A percentile compares a stretch with the other conserved stretches of the same genome.
phyloP scores from a whole-genome alignment of 2,113 vertebrate species.

The Scolopax mira region DNA sequence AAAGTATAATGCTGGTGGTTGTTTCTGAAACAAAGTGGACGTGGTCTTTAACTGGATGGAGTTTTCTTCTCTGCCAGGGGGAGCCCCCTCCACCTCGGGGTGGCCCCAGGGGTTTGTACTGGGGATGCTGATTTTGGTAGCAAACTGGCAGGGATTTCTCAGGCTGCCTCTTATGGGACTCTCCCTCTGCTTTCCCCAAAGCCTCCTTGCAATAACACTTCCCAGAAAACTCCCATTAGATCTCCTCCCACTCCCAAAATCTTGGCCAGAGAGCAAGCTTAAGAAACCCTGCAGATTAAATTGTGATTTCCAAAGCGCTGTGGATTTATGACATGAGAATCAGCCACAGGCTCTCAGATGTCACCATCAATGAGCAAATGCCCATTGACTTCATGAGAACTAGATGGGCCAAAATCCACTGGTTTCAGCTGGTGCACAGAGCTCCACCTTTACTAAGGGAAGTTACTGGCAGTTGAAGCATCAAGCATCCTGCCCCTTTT shows the following conservation, averaged over 20 bases:
- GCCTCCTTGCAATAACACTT: background rate
- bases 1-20: background rate
- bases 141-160: background rate
- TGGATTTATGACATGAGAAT: background rate
- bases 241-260: background rate
- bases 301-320: background rate
- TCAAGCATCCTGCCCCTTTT: background rate
- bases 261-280: background rate
- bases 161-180: rapidly evolving
- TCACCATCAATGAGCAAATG: background rate
- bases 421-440: background rate
- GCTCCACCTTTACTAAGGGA: background rate
- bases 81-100: background rate
- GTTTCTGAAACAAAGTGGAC: background rate
- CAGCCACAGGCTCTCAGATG: background rate
- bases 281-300: background rate
- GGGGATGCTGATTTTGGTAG: background rate
- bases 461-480: background rate
- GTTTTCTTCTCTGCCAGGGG: background rate
- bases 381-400: background rate
- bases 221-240: background rate
- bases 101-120: rapidly evolving
- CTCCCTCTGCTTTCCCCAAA: background rate
- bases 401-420: background rate
- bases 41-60: background rate